Evolutionary conservation across 2,797 vertebrate species (phyloP), one percentile per base, ranked within the genome.

Genomic region (Acanthurus lineatus): DNA sequence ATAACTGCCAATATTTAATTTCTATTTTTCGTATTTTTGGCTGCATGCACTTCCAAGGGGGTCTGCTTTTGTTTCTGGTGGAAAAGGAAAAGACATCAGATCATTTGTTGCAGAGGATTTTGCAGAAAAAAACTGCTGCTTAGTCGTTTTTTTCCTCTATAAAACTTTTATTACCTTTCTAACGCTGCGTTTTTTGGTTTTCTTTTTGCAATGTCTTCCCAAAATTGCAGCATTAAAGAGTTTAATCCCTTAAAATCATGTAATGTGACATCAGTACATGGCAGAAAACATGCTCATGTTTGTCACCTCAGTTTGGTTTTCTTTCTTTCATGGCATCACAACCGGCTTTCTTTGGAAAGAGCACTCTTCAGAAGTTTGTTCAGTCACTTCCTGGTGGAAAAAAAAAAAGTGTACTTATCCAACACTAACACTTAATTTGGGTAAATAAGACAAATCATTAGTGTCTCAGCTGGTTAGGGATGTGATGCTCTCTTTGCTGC

Each of bases 361-460:
- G 40, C 12, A 2, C 54, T 72, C 49, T 73, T 79, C 10, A 77
- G 48, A 73, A 47, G 48, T 82, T 62, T 60, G 45, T 73, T 68
- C 49, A 54, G 45, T 69, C 32, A 32, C 51, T 62, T 86, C 47
- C 57, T 64, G 52, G 1, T 45, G 49, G 42, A n/a, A 12, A 38
- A 40, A 56, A 56, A 70, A 40, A 56, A 78, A 70, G 22, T 40
- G 22, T 35, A 51, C 20, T 52, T 20, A n/a, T 69, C 49, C 72
- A 81, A 57, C 60, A 57, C 11, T 8, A n/a, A 49, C 57, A 63
- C 79, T 63, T 25, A 49, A 75, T 69, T 77, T 40, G 58, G 60
- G 63, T 72, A 66, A 84, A 75, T 71, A 60, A 79, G 65, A 74
- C 35, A 68, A 69, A 20, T 73, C 2, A n/a, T 62, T 47, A 47